Percentiles rank a stretch among this genome's conserved stretches.
Evolutionary conservation across 2,888 invertebrate species (phyloP).

Genomic region (Lamellibrachia columna): DNA sequence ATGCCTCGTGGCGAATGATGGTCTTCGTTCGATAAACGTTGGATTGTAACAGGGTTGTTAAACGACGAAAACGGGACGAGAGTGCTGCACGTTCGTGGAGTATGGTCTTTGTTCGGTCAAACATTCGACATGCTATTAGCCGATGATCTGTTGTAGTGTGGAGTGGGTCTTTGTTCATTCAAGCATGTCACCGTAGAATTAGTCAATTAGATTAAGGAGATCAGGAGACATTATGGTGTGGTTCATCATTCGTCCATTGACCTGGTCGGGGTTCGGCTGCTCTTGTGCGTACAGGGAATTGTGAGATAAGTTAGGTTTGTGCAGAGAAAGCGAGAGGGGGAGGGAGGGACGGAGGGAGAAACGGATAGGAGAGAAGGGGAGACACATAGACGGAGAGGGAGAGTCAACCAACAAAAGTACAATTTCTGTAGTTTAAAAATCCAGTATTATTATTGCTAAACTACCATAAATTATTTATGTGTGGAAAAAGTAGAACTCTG

Average conservation of each 20-base stretch:
- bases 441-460: no score
- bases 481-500: no score
- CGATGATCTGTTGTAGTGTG: neutral
- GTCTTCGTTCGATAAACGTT: neutral
- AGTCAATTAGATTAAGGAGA: neutral
- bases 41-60: neutral
- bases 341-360: no score
- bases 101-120: neutral
- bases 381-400: no score
- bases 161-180: neutral
- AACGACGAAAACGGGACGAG: neutral
- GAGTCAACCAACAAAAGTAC: neutral
- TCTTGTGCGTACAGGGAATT: neutral
- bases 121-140: no score
- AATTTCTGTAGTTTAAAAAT: no score
- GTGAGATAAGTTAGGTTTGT: neutral
- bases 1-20: neutral
- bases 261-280: neutral
- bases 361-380: no score
- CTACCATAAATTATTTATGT: no score
- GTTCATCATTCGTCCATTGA: neutral
- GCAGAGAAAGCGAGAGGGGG: neutral
- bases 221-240: neutral
- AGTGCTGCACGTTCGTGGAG: neutral
- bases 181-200: neutral